phyloP scores from a whole-genome alignment of 2,113 vertebrate genomes.

The Apaloderma vittatum region DNA sequence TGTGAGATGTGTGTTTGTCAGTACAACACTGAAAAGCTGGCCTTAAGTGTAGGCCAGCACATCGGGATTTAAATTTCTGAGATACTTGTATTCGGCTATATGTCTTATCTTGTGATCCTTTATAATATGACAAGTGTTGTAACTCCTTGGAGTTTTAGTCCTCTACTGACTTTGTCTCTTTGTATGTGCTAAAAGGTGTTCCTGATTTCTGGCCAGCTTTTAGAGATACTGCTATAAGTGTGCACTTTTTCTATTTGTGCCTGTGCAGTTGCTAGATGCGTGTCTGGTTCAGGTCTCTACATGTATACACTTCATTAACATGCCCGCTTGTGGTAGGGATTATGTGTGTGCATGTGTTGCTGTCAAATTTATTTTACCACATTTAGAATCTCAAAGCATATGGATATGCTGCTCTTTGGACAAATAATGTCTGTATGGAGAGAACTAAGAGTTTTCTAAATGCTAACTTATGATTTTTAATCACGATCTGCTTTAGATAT shows the following conservation, averaged over 20 bases:
- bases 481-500: background rate
- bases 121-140: background rate
- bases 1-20: background rate
- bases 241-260: background rate
- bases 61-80: background rate
- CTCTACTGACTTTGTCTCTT: background rate
- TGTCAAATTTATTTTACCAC: background rate
- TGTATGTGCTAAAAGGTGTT: background rate
- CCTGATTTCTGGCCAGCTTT: background rate
- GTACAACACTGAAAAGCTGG: background rate
- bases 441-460: background rate
- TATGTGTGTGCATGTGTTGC: background rate
- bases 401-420: background rate
- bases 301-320: background rate
- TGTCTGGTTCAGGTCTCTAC: background rate
- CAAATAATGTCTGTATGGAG: background rate
- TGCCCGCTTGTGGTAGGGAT: rapidly evolving
- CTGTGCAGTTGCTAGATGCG: background rate
- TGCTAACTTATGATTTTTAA: background rate
- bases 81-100: background rate
- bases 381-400: background rate
- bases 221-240: background rate
- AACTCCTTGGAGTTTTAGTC: background rate
- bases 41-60: background rate
- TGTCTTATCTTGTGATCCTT: background rate